Percentiles rank a stretch among this genome's conserved stretches.
Conservation (phyloP, 2,888 invertebrate species). For the Nomada ferruginata region DNA sequence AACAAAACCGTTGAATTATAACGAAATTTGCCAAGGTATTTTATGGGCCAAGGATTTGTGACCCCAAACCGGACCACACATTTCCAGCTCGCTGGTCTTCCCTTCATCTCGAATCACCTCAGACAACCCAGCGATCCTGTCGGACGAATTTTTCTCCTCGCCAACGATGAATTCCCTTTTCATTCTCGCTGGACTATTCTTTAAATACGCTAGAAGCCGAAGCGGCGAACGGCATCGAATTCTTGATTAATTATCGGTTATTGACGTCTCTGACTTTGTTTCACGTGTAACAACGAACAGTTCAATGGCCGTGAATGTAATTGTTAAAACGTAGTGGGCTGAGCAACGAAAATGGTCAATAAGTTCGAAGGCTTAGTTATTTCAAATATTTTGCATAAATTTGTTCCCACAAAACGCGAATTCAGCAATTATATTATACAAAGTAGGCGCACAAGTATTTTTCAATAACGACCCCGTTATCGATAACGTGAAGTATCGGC, state of each 20-base stretch:
- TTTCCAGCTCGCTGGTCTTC: constrained; percentile 23
- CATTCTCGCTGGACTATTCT: background rate
- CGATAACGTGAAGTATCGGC: no score
- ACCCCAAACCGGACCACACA: constrained; percentile 41
- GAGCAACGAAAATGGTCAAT: background rate
- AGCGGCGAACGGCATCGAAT: background rate
- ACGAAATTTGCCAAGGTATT: constrained; percentile 60
- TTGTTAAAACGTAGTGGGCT: background rate
- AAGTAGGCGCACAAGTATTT: no score
- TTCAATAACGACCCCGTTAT: no score
- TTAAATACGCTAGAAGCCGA: constrained; percentile 7
- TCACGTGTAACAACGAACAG: background rate
- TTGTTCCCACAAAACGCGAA: background rate
- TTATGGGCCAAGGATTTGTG: constrained; percentile 31
- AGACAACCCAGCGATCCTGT: constrained; percentile 22
- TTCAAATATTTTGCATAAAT: no score
- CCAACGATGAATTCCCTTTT: background rate
- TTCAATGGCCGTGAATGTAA: background rate
- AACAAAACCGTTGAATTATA: constrained; percentile 52
- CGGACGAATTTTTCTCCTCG: constrained; percentile 22
- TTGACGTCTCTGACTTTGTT: background rate
- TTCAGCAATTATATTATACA: no score
- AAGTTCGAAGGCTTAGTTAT: background rate
- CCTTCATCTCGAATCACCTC: constrained; percentile 42
- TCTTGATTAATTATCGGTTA: constrained; percentile 12